phyloP scores from a whole-genome alignment of 2,113 vertebrate genomes.

The Psittacara wagleri region DNA sequence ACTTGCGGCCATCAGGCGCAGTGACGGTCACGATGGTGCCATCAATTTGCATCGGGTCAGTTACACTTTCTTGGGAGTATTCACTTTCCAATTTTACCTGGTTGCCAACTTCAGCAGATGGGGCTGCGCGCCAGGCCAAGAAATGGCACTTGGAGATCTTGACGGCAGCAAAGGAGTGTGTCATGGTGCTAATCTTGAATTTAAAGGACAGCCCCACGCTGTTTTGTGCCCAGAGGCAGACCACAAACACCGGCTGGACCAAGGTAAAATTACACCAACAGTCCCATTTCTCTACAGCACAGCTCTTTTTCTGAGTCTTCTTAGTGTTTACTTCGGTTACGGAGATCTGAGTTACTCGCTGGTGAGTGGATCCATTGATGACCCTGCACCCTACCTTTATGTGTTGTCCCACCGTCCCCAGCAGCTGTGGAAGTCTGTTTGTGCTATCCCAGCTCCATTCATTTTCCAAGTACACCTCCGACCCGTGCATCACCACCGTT shows the following conservation, averaged over 20 bases:
- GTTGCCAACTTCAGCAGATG: neutral
- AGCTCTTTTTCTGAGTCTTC: slow-evolving; percentile 34
- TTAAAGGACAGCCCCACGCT: slow-evolving; percentile 45
- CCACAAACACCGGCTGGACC: slow-evolving; percentile 52
- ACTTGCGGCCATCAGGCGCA: neutral
- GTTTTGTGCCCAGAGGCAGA: slow-evolving; percentile 46
- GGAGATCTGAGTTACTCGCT: slow-evolving; percentile 35
- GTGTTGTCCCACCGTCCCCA: slow-evolving; percentile 46
- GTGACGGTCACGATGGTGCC: neutral
- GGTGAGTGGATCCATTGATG: slow-evolving; percentile 28
- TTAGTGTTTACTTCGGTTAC: neutral
- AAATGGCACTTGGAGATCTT: slow-evolving; percentile 47
- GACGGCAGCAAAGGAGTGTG: neutral
- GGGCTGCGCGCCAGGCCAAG: slow-evolving; percentile 23
- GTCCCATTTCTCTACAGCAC: slow-evolving; percentile 22
- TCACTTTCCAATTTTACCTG: slow-evolving; percentile 12
- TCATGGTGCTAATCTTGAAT: slow-evolving; percentile 22
- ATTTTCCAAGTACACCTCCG: slow-evolving; percentile 36
- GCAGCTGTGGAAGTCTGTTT: slow-evolving; percentile 31
- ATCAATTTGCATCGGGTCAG: neutral
- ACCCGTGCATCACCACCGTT: slow-evolving; percentile 45
- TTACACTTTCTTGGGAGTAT: slow-evolving; percentile 43
- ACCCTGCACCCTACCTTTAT: slow-evolving; percentile 58
- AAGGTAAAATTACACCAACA: slow-evolving; percentile 64
- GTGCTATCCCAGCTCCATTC: slow-evolving; percentile 60